These are phyloP conservation scores for Eupithecia subfuscata DNA, from an alignment of 2,888 invertebrate genomes.

Conservation along the genomic window DNA sequence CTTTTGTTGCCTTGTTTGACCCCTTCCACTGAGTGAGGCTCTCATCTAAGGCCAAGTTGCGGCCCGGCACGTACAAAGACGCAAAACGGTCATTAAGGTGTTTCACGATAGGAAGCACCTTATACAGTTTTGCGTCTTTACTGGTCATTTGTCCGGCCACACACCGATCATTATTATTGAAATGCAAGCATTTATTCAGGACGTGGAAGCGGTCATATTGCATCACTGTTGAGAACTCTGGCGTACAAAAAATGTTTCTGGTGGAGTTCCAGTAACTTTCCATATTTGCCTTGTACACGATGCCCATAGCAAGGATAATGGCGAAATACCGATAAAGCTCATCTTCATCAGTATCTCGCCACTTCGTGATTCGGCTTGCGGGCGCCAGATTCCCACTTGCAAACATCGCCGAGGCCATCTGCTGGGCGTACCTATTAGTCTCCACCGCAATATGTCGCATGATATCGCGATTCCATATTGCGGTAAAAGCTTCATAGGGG, in stretches of 20 bases:
- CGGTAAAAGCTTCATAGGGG: constrained; percentile 4
- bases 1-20: neutral
- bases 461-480: constrained; percentile 17
- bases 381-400: constrained; percentile 23
- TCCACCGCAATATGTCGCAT: constrained; percentile 34
- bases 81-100: constrained; percentile 19
- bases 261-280: constrained; percentile 46
- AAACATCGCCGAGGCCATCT: constrained; percentile 31
- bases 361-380: constrained; percentile 34
- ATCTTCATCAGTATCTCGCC: constrained; percentile 28
- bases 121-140: constrained; percentile 42
- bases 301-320: constrained; percentile 44
- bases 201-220: constrained; percentile 9
- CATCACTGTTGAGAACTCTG: constrained; percentile 22
- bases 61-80: constrained; percentile 16
- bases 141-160: constrained; percentile 4
- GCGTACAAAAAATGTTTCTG: constrained; percentile 37
- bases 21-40: constrained; percentile 42
- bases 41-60: constrained; percentile 43
- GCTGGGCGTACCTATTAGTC: constrained; percentile 49
- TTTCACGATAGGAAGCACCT: constrained; percentile 36
- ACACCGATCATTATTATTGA: constrained; percentile 17
- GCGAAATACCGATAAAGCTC: constrained; percentile 43
- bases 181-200: constrained; percentile 19
- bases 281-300: constrained; percentile 39